Conservation (phyloP, 2,888 invertebrate species). For the Ichneumoninae sp. region DNA sequence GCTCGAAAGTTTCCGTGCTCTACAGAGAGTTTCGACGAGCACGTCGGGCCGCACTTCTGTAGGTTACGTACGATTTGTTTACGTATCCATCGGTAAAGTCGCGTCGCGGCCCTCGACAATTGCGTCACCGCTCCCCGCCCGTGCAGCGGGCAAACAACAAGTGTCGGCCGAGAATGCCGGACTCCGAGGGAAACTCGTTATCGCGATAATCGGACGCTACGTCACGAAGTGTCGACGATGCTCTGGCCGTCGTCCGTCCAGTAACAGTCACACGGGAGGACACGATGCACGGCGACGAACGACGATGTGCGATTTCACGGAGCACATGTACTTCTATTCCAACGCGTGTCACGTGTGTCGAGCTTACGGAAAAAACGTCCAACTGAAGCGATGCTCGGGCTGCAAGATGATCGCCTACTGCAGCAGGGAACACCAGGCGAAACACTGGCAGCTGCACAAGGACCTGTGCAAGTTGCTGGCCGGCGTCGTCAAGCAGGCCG, state of each 20-base stretch:
- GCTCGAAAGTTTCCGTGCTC: neutral
- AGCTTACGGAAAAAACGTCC: slow-evolving; percentile 70
- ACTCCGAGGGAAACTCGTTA: neutral
- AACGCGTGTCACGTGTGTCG: slow-evolving; percentile 82
- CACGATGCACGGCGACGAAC: neutral
- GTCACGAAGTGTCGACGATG: neutral
- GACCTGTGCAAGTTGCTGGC: slow-evolving; percentile 74
- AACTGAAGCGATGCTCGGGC: slow-evolving; percentile 77
- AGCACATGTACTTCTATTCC: slow-evolving; percentile 74
- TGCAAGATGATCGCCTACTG: slow-evolving; percentile 82
- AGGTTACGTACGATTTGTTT: neutral
- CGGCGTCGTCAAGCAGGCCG: slow-evolving; percentile 27
- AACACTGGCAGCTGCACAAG: slow-evolving; percentile 81
- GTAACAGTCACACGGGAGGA: neutral
- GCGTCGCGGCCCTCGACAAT: neutral
- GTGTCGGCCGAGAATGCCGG: neutral
- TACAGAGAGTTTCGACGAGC: neutral
- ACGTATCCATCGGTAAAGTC: neutral
- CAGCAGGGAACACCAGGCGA: slow-evolving; percentile 78
- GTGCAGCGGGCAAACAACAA: neutral
- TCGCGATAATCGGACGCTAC: neutral
- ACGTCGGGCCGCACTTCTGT: neutral
- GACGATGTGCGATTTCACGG: slow-evolving; percentile 24
- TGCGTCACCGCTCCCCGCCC: neutral
- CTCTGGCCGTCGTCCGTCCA: neutral